Evolutionary conservation across 2,113 vertebrate genomes (phyloP).

Genomic region (Cyrtonyx montezumae): DNA sequence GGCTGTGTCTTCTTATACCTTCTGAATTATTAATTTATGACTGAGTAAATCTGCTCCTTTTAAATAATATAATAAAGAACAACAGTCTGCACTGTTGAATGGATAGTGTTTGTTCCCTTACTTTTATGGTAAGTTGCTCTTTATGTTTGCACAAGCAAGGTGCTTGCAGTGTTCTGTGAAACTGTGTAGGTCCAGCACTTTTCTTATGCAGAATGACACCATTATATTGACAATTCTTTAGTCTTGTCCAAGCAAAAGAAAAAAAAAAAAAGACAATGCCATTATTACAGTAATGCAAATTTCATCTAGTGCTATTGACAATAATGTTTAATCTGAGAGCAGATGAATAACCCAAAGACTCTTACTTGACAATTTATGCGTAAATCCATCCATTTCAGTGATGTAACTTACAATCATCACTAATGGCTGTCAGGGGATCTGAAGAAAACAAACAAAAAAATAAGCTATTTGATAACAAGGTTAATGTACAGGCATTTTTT

Average conservation of each 20-base stretch:
- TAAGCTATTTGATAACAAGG: not conserved
- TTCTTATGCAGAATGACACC: not conserved
- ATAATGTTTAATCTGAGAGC: not conserved
- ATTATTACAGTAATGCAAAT: slow-evolving; percentile 43
- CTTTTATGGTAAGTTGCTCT: slow-evolving; percentile 50
- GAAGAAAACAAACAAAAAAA: slow-evolving; percentile 1
- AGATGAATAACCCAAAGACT: not conserved
- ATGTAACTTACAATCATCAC: not conserved
- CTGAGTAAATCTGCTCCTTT: slow-evolving; percentile 65
- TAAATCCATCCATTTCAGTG: not conserved
- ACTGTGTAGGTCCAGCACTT: not conserved
- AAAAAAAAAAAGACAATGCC: not conserved
- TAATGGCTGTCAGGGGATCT: not conserved
- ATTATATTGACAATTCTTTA: not conserved
- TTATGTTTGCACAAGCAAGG: slow-evolving; percentile 32
- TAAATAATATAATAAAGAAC: slow-evolving; percentile 73
- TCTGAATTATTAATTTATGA: slow-evolving; percentile 81
- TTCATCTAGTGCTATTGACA: not conserved
- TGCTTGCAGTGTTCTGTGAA: not conserved
- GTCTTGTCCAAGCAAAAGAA: not conserved
- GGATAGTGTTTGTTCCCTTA: slow-evolving; percentile 51
- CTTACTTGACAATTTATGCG: not conserved
- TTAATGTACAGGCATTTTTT: not conserved
- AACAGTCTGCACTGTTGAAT: slow-evolving; percentile 11
- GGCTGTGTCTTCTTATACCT: slow-evolving; percentile 71